phyloP scores from a whole-genome alignment of 1,140 invertebrate species.

The Laupala kohalensis region DNA sequence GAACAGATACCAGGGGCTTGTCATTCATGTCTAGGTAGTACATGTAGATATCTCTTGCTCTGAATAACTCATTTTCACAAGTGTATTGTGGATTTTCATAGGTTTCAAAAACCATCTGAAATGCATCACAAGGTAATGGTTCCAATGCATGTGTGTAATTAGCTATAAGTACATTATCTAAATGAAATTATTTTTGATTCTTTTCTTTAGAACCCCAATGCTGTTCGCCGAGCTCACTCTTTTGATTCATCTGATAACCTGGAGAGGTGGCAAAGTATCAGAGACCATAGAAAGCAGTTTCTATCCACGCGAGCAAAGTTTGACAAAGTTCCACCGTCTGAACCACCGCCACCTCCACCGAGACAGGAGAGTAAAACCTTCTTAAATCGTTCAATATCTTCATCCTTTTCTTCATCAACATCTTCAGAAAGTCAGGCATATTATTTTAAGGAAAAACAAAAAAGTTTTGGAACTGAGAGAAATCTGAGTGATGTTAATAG shows the following conservation, averaged over 20 bases:
- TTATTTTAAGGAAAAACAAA: not conserved
- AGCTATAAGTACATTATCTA: too few species aligned
- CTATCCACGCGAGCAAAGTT: conserved; percentile 3
- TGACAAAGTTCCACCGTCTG: not conserved
- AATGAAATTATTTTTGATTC: too few species aligned
- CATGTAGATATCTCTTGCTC: too few species aligned
- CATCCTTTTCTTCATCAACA: too few species aligned
- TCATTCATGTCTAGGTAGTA: too few species aligned
- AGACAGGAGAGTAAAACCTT: not conserved
- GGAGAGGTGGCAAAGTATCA: not conserved
- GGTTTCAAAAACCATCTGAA: too few species aligned
- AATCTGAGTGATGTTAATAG: not conserved
- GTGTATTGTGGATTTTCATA: too few species aligned
- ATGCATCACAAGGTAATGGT: too few species aligned
- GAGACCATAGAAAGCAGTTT: not conserved
- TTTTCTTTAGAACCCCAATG: not conserved
- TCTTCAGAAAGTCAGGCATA: not conserved
- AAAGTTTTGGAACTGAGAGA: not conserved
- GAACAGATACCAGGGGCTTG: too few species aligned
- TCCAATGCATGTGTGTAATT: too few species aligned
- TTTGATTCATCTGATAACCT: conserved; percentile 2
- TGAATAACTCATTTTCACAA: too few species aligned
- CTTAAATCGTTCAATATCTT: not conserved
- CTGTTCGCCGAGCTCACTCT: not conserved
- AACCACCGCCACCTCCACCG: not conserved